Evolutionary conservation across 2,888 invertebrate species (phyloP), one percentile per base, ranked within the genome.

Genomic region (Didymodactylos carnosus): DNA sequence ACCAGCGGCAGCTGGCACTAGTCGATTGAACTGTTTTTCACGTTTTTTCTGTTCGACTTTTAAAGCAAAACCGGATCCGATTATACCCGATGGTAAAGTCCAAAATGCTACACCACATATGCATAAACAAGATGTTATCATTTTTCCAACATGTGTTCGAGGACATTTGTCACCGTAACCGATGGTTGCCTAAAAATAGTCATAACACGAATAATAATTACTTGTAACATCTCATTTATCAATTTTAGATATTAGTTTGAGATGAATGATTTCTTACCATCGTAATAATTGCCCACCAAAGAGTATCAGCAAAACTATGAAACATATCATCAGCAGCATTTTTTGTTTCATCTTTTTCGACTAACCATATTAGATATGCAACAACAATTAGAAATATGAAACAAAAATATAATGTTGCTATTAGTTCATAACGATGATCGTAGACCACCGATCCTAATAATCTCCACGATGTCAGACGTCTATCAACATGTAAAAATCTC

Each of bases 41-140:
- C 72, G 72, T 29, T 72, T 72, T 29, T 72, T 72, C 29, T 72
- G 72, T 51, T 72, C 72, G 39, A 75, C 72, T 51, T 75, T 72
- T 27, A 75, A 39, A 69, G 75, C 75, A 72, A 75, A 75, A 4
- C 75, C 75, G 2, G 75, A 75, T 19, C 75, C 75, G 29, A 75
- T 75, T 29, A 75, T 75, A 29, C 75, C 75, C 19, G 69, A 71
- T 29, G 75, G 75, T 23, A 75, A 41, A 19, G 75, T 72, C 75
- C 75, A 75, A 62, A 75, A 72, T 6, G 72, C 69, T 8, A 75
- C 75, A 29, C 75, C 75, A 72, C 72, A 49, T 23, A 75, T 75
- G 19, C 75, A 72, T 35, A 75, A 40, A 39, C 53, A 72, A n/a
- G 75, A 71, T 27, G 72, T 41, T 6, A 75, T 51, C 39, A 72